Conservation (phyloP, 2,888 invertebrate species). For the Tenthredo distinguenda region DNA sequence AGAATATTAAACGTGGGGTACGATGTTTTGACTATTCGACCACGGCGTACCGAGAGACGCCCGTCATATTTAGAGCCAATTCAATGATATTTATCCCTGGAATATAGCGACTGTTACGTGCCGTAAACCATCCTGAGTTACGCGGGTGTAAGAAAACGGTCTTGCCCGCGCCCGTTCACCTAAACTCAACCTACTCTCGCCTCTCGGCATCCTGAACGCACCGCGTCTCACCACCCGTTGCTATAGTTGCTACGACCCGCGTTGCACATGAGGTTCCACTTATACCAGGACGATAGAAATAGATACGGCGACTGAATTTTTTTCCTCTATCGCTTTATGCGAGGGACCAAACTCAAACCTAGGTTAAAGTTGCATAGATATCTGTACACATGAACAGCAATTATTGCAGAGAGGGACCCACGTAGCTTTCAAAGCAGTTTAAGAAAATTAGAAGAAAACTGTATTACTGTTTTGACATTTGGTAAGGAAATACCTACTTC, state of each 20-base stretch:
- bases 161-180: constrained; percentile 10
- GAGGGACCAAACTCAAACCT: constrained; percentile 5
- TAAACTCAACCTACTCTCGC: constrained; percentile 11
- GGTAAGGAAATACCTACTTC: neutral
- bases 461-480: neutral
- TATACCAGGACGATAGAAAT: constrained; percentile 53
- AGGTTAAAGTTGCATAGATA: constrained; percentile 4
- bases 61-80: constrained; percentile 50
- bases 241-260: constrained; percentile 31
- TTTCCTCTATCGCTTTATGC: constrained; percentile 37
- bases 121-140: constrained; percentile 53
- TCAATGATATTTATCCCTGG: constrained; percentile 50
- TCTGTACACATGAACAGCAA: neutral
- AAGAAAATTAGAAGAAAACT: neutral
- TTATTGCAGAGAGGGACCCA: neutral
- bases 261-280: constrained; percentile 54
- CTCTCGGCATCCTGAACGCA: constrained; percentile 17
- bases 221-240: constrained; percentile 17
- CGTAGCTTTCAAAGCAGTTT: neutral
- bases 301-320: constrained; percentile 44
- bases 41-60: neutral
- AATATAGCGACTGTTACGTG: constrained; percentile 32
- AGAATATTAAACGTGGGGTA: constrained; percentile 23
- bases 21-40: constrained; percentile 48
- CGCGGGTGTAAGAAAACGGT: constrained; percentile 51